phyloP scores from a whole-genome alignment of 2,797 vertebrate genomes.

The Propithecus perrieri region DNA sequence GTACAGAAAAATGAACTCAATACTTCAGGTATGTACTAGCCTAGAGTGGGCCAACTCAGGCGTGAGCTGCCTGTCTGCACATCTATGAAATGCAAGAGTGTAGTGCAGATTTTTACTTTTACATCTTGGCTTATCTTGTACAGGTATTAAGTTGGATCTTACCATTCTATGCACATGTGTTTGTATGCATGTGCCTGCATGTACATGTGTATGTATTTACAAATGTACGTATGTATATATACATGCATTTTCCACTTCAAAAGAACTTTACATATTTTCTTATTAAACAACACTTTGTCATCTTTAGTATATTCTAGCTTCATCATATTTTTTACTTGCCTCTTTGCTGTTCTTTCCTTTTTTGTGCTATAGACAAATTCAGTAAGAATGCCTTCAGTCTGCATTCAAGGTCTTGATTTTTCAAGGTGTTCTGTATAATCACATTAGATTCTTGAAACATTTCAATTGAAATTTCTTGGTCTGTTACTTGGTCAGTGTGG shows the following conservation, averaged over 20 bases:
- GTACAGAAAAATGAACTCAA: neutral
- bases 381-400: neutral
- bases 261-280: neutral
- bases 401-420: neutral
- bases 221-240: neutral
- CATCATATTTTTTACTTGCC: neutral
- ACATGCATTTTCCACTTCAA: neutral
- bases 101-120: neutral
- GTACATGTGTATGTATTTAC: neutral
- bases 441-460: neutral
- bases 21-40: neutral
- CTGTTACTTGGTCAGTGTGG: neutral
- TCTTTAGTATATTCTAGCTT: neutral
- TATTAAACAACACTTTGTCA: neutral
- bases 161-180: neutral
- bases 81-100: neutral
- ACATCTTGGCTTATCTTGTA: neutral
- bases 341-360: neutral
- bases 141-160: neutral
- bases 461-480: neutral
- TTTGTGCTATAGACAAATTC: neutral
- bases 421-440: neutral
- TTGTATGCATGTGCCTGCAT: accelerated
- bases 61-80: neutral
- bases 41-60: neutral